These are phyloP conservation scores for Darevskia mixta DNA, from an alignment of 2,797 vertebrate species.

Conservation along the genomic window DNA sequence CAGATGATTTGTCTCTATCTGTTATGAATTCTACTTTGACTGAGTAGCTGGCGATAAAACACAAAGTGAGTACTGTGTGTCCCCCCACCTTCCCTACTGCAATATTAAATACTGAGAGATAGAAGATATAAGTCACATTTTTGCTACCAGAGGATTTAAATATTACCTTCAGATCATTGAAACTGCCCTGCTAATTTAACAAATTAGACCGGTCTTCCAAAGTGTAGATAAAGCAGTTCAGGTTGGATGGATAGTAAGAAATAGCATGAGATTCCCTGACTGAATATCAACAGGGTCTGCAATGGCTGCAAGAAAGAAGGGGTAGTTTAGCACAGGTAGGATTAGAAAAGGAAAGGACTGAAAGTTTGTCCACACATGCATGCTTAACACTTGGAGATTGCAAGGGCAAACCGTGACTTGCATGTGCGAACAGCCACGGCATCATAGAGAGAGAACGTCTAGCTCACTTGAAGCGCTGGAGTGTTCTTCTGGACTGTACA, in stretches of 20 bases:
- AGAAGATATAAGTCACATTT: slow-evolving; percentile 42
- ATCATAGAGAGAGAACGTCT: not conserved
- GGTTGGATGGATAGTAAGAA: not conserved
- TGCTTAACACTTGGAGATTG: not conserved
- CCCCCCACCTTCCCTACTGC: slow-evolving; percentile 37
- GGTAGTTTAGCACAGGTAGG: not conserved
- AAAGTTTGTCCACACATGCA: not conserved
- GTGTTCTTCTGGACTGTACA: not conserved
- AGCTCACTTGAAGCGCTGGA: not conserved
- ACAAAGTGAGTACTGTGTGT: slow-evolving; percentile 42
- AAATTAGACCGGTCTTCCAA: slow-evolving; percentile 46
- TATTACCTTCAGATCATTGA: slow-evolving; percentile 59
- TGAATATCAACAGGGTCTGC: accelerated
- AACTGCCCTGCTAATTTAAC: slow-evolving; percentile 63
- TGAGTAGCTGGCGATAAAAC: slow-evolving; percentile 63
- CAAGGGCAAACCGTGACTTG: not conserved
- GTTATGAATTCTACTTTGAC: slow-evolving; percentile 74
- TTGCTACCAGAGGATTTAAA: slow-evolving; percentile 57
- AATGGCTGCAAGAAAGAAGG: slow-evolving; percentile 21
- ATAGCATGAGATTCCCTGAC: slow-evolving; percentile 4
- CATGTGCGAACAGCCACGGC: not conserved
- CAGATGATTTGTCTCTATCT: slow-evolving; percentile 84
- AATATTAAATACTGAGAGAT: slow-evolving; percentile 56
- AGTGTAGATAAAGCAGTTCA: not conserved
- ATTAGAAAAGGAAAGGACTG: not conserved